Conservation (phyloP, 2,888 invertebrate species). For the Lepetodrilus schrolli region DNA sequence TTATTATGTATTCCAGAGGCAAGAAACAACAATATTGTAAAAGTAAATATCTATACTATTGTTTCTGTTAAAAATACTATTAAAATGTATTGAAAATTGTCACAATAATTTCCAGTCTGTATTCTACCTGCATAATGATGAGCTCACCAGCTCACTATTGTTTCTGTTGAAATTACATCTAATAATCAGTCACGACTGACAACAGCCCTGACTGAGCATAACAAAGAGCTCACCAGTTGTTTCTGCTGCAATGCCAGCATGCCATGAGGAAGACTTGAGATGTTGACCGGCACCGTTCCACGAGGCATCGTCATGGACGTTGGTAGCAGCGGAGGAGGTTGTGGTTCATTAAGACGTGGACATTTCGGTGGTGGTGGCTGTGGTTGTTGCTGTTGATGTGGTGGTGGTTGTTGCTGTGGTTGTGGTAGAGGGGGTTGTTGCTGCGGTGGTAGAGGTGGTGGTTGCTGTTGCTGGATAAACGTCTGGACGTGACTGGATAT, state of each 20-base stretch:
- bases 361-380: neutral
- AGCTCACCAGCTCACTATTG: too few relatives aligned
- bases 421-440: conserved; percentile 39
- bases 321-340: neutral
- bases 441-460: too few relatives aligned
- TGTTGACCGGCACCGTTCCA: neutral
- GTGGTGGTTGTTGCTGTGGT: conserved; percentile 32
- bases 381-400: neutral
- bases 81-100: too few relatives aligned
- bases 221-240: conserved; percentile 28
- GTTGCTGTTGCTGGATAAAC: conserved; percentile 55
- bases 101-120: too few relatives aligned
- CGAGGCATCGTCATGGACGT: neutral
- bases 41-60: too few relatives aligned
- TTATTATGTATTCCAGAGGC: too few relatives aligned
- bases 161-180: neutral
- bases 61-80: too few relatives aligned
- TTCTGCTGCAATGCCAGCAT: conserved; percentile 33
- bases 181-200: too few relatives aligned
- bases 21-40: too few relatives aligned
- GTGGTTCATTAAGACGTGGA: neutral
- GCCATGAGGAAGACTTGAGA: conserved; percentile 38
- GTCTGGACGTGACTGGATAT: conserved; percentile 54
- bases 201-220: neutral
- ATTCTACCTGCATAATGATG: too few relatives aligned